Base-by-base conservation (phyloP, 2,797 vertebrate genomes). In the Gorsachius magnificus region DNA sequence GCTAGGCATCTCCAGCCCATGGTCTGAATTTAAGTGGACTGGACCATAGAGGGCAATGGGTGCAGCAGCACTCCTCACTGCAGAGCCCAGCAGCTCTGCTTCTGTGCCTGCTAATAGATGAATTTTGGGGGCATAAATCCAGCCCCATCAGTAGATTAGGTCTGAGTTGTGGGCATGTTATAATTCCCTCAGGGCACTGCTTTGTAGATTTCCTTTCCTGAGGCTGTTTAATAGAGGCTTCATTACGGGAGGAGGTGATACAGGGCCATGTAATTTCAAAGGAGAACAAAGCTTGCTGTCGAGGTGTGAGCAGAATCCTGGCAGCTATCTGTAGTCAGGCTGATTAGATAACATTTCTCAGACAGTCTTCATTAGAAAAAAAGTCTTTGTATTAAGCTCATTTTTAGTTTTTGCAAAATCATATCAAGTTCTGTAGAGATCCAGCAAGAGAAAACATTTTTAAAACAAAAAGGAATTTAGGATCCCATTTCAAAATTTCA, bases 231-330 rank as follows among this genome's bases (percentile, higher is more conserved):
- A 86, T n/a, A 74, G 65, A 75, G 41, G 50, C 71, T 94, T 92
- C 74, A 48, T 93, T 92, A 87, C 1, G 5, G 48, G 63, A 94
- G 38, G 43, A 82, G 60, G 64, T 74, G 51, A 84, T 69, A 70
- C 33, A 89, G 17, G 38, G 11, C 74, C 80, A 56, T 63, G 38
- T 60, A 79, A 84, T 95, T 95, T 93, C 70, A 92, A 91, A 95
- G 54, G 58, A 93, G 88, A 93, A 51, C 45, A 94, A 93, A 90
- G 66, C 65, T 89, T 90, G 33, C 51, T 82, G 38, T 72, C 76
- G 66, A 94, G 43, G 43, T 93, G 51, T 87, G 74, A 96, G 81
- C 46, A 87, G 83, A 92, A 93, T 94, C 43, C 58, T 76, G 29
- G 54, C 65, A 89, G 54, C 12, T 90, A 20, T 86, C 65, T 71